These are phyloP conservation scores for Mycalesis mineus DNA, from an alignment of 2,888 invertebrate species.

Conservation along the genomic window DNA sequence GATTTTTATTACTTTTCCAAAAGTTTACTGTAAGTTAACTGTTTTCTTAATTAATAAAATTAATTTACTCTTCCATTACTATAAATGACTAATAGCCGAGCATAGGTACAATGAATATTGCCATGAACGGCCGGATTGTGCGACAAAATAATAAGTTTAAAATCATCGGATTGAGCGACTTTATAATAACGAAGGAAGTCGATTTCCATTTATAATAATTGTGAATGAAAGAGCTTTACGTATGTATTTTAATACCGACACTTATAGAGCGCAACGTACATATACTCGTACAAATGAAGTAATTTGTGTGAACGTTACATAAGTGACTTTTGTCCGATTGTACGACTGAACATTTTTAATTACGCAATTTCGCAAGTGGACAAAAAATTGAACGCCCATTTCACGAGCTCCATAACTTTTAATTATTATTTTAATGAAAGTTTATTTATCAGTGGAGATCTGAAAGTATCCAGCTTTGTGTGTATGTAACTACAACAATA, in stretches of 20 bases:
- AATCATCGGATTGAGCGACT: too few species aligned
- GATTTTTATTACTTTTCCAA: too few species aligned
- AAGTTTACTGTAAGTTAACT: too few species aligned
- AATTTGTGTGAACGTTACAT: background rate
- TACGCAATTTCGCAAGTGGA: background rate
- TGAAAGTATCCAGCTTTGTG: background rate
- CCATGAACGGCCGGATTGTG: too few species aligned
- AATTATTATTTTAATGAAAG: background rate
- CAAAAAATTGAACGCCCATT: background rate
- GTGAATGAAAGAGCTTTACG: too few species aligned
- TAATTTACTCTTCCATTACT: too few species aligned
- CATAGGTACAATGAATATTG: too few species aligned
- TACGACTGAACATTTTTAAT: background rate
- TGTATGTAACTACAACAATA: background rate
- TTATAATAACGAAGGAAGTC: too few species aligned
- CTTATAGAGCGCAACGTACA: background rate
- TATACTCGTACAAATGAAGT: background rate
- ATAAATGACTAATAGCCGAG: too few species aligned
- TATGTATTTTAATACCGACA: background rate
- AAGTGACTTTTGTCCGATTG: constrained; percentile 2
- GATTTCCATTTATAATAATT: too few species aligned
- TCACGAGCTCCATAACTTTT: background rate
- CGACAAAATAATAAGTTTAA: too few species aligned
- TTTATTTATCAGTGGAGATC: background rate
- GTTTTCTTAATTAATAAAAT: too few species aligned